Evolutionary conservation across 2,888 invertebrate genomes (phyloP).

Genomic region (Archips xylosteana): DNA sequence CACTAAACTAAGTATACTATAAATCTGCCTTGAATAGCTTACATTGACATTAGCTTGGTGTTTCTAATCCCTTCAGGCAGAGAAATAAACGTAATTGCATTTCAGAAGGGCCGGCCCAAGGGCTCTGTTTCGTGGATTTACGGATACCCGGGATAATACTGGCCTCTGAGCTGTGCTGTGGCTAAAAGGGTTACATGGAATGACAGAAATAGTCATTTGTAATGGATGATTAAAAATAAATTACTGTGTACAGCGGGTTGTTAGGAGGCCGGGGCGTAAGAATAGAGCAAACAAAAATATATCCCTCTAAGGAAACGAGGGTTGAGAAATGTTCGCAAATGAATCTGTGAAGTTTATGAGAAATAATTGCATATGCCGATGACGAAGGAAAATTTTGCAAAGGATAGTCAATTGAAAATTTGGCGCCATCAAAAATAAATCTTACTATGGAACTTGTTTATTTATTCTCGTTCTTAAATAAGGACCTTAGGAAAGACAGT

Average conservation of each 20-base stretch:
- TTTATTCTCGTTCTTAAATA: background rate
- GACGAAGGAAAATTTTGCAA: background rate
- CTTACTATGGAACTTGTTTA: background rate
- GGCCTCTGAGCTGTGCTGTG: slow-evolving; percentile 9
- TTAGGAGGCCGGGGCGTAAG: slow-evolving; percentile 2
- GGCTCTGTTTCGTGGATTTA: slow-evolving; percentile 34
- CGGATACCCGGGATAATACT: slow-evolving; percentile 41
- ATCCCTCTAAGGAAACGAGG: slow-evolving; percentile 15
- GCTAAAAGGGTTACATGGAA: slow-evolving; percentile 48
- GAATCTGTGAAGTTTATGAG: slow-evolving; percentile 18
- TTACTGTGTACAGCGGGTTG: slow-evolving; percentile 8
- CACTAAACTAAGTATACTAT: slow-evolving; percentile 19
- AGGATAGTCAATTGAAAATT: background rate
- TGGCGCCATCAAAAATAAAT: background rate
- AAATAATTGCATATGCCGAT: too few species aligned
- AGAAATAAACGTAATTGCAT: slow-evolving; percentile 54
- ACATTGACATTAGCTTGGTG: slow-evolving; percentile 46
- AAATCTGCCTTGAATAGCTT: slow-evolving; percentile 23
- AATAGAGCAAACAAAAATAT: slow-evolving; percentile 25
- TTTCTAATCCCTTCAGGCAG: slow-evolving; percentile 43
- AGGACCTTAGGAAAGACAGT: slow-evolving; percentile 6
- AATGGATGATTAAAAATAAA: slow-evolving; percentile 30
- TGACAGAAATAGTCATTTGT: slow-evolving; percentile 27
- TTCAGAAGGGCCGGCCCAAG: slow-evolving; percentile 37
- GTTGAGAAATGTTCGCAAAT: slow-evolving; percentile 18